Evolutionary conservation across 2,888 invertebrate genomes (phyloP).

Genomic region (Oligia latruncula): DNA sequence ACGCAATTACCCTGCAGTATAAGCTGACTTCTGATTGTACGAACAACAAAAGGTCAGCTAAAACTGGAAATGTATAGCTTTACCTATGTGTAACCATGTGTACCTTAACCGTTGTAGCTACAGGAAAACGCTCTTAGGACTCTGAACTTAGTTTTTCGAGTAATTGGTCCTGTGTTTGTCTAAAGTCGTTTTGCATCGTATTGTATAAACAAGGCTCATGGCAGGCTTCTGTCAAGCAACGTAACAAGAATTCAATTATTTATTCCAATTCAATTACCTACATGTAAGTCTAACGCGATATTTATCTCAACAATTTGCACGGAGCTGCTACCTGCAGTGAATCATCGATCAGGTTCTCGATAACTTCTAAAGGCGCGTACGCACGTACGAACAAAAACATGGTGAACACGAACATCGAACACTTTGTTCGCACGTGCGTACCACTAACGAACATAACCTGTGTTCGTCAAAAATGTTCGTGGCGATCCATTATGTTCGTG

Average conservation of each 20-base stretch:
- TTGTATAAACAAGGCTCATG: not conserved
- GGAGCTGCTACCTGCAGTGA: slow-evolving; percentile 37
- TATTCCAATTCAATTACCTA: slow-evolving; percentile 20
- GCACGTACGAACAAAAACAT: too few species aligned
- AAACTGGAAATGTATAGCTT: too few species aligned
- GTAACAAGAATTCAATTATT: slow-evolving; percentile 3
- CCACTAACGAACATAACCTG: too few species aligned
- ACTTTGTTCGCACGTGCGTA: too few species aligned
- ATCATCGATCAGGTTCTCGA: slow-evolving; percentile 41
- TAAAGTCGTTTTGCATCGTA: not conserved
- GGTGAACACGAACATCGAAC: too few species aligned
- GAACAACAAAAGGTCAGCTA: too few species aligned
- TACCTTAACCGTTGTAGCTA: not conserved
- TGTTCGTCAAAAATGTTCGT: too few species aligned
- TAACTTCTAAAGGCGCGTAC: too few species aligned
- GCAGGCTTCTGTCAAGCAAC: not conserved
- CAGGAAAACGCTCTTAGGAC: not conserved
- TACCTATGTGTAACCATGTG: too few species aligned
- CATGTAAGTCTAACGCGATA: slow-evolving; percentile 23
- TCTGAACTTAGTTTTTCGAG: not conserved
- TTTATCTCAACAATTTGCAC: slow-evolving; percentile 42
- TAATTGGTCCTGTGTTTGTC: not conserved
- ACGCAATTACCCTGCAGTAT: too few species aligned
- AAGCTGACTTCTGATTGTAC: too few species aligned
- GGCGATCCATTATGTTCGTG: too few species aligned